A percentile compares a stretch with the other conserved stretches of the same genome.
These are phyloP conservation scores for Pipa parva DNA, from an alignment of 2,113 vertebrate genomes.

Conservation along the genomic window DNA sequence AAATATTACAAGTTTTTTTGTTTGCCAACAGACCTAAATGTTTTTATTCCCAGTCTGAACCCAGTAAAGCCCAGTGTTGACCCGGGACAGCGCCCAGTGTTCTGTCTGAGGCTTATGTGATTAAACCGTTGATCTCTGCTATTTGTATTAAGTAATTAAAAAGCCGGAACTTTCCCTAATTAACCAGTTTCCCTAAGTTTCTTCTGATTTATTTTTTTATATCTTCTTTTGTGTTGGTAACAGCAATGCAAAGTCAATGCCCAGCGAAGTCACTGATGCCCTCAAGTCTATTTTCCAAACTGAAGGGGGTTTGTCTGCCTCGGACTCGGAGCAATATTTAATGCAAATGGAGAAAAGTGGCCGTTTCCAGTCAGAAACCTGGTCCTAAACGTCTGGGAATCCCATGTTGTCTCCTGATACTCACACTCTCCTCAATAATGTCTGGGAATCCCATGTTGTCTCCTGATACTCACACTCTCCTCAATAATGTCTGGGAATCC, in stretches of 20 bases:
- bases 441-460: background rate
- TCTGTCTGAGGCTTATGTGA: no score
- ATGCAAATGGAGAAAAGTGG: conserved; percentile 65
- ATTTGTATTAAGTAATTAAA: no score
- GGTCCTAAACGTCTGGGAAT: conserved; percentile 67
- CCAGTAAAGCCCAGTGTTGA: no score
- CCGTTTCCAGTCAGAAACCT: conserved; percentile 90
- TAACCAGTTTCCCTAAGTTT: no score
- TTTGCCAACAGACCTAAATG: no score
- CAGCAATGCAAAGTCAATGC: conserved; percentile 89
- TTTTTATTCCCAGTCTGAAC: no score
- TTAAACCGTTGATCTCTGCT: no score
- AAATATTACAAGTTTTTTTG: no score
- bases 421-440: background rate
- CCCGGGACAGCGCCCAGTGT: no score
- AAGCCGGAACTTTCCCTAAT: no score
- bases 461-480: no score
- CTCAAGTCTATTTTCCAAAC: conserved; percentile 66
- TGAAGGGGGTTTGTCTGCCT: conserved; percentile 65
- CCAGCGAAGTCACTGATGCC: conserved; percentile 67
- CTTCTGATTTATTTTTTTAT: accelerated
- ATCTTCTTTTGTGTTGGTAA: background rate
- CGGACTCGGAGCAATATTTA: conserved; percentile 68
- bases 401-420: background rate
- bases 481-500: no score